These are phyloP conservation scores for Antheraea assamensis DNA, from an alignment of 2,888 invertebrate species.

Conservation along the genomic window DNA sequence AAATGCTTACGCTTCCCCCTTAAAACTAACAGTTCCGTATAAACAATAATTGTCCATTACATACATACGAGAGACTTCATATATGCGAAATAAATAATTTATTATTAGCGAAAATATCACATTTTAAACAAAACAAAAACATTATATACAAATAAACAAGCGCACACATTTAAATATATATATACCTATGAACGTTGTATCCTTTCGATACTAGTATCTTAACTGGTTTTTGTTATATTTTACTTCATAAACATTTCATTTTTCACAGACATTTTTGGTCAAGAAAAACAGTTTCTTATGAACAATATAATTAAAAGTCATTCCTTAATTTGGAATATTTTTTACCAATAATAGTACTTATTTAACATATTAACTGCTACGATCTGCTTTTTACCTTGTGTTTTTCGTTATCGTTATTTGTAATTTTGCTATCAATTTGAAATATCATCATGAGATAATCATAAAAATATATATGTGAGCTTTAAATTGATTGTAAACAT, in stretches of 20 bases:
- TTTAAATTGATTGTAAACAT: too few species aligned
- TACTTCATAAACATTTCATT: background rate
- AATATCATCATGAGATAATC: too few species aligned
- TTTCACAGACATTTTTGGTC: background rate
- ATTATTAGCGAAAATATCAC: slow-evolving; percentile 58
- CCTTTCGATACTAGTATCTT: background rate
- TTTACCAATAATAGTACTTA: too few species aligned
- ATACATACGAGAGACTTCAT: slow-evolving; percentile 46
- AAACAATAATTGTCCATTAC: slow-evolving; percentile 26
- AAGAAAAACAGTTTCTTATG: background rate
- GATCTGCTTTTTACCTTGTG: too few species aligned
- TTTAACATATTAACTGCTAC: too few species aligned
- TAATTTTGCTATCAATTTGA: too few species aligned
- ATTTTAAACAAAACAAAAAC: slow-evolving; percentile 43
- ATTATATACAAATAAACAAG: slow-evolving; percentile 40
- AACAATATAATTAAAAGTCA: too few species aligned
- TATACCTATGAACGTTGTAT: background rate
- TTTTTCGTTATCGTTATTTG: too few species aligned
- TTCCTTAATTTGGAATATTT: too few species aligned
- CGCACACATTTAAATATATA: background rate
- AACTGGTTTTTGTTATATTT: background rate
- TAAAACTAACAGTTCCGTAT: slow-evolving; percentile 24
- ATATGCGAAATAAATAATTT: slow-evolving; percentile 32
- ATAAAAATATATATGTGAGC: too few species aligned
- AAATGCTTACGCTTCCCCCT: slow-evolving; percentile 49